Evolutionary conservation across 2,113 vertebrate species (phyloP), one percentile per base, ranked within the genome.

Genomic region (Oxyruncus cristatus): DNA sequence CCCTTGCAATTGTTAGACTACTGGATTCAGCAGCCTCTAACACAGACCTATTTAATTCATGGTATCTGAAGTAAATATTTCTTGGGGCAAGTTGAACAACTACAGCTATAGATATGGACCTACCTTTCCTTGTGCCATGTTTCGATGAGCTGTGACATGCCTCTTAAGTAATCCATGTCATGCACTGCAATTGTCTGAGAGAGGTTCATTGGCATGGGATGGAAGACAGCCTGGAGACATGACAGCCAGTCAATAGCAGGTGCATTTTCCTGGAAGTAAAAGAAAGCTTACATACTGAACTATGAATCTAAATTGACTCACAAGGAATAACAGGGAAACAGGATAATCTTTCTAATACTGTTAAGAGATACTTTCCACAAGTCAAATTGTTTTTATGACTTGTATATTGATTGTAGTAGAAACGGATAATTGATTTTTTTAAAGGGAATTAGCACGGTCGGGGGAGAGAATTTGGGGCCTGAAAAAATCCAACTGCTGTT

Each of bases 211-310:
- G 95, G 86, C 89, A 98, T 91, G 7, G 98, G 98, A 46, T 98
- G 92, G 93, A 99, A 99, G 14, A 96, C 93, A 5, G 98, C 98
- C 97, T 97, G 97, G 63, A 99, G 97, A 75, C 98, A 99, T 10
- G 97, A 95, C 81, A 99, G 70, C 99, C 99, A 99, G 78, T 99
- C 98, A 62, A 99, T 98, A 68, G 98, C 97, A 53, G 99, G 99
- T 39, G 98, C 99, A 76, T 97, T 85, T 91, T 95, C 97, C 99
- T 99, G 97, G 85, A 85, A 89, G 56, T 65, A 47, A 89, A 95
- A 87, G 27, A 93, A 77, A 88, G 39, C 14, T 94, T 83, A 84
- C 42, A 33, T 50, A 42, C 17, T 70, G 79, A 92, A 62, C 37
- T 76, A 22, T 17, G 26, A 37, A 66, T 28, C 30, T 62, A 70